Evolutionary conservation across 2,113 vertebrate genomes (phyloP).

Genomic region (Telmatochromis sp.): DNA sequence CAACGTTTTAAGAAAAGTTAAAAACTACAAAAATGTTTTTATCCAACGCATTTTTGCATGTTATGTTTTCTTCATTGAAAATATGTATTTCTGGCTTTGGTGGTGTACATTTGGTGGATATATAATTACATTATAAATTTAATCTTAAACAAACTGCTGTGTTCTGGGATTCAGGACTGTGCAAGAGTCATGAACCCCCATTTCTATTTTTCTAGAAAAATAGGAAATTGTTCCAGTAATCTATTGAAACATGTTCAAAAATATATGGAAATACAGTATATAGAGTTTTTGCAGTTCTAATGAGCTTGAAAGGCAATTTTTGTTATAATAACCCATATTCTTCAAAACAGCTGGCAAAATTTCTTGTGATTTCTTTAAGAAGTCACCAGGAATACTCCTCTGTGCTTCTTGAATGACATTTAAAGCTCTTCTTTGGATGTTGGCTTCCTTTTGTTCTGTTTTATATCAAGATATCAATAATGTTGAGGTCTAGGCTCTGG

Average conservation of each 20-base stretch:
- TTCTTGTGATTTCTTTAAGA: background rate
- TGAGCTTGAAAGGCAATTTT: background rate
- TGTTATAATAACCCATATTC: background rate
- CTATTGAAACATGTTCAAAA: background rate
- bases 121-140: background rate
- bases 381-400: background rate
- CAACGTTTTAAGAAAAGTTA: background rate
- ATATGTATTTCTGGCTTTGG: background rate
- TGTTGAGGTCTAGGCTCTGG: background rate
- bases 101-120: background rate
- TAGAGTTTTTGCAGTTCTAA: background rate
- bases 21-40: background rate
- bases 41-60: background rate
- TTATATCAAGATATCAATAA: background rate
- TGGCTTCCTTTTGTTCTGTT: background rate
- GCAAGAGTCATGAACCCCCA: background rate
- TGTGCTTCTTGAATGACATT: background rate
- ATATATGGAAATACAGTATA: fast-evolving
- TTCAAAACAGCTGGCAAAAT: background rate
- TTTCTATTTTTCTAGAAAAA: background rate
- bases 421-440: background rate
- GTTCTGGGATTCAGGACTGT: background rate
- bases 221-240: background rate
- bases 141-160: background rate
- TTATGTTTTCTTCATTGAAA: background rate